Evolutionary conservation across 1,140 invertebrate genomes (phyloP).

Genomic region (Mactra quadrangularis): DNA sequence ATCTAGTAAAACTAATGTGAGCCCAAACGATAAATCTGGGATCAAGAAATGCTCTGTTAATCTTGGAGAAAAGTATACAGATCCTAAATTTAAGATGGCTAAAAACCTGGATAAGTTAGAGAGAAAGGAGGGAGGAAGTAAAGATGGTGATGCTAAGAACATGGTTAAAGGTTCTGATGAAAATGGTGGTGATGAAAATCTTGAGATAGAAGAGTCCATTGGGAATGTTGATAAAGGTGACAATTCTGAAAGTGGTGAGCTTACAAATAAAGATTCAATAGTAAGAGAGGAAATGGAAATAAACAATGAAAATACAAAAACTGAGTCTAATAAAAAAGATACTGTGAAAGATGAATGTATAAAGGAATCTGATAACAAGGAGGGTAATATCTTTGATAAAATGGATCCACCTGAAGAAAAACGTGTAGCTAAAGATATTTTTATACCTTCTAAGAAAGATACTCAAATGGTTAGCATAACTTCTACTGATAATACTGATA

Average conservation of each 20-base stretch:
- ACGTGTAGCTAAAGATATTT: neutral
- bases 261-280: neutral
- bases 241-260: neutral
- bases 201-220: neutral
- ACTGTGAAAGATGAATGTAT: neutral
- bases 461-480: slow-evolving; percentile 38
- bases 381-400: slow-evolving; percentile 51
- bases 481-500: slow-evolving; percentile 50
- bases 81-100: neutral
- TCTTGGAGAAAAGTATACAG: slow-evolving; percentile 48
- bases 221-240: neutral
- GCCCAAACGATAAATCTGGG: slow-evolving; percentile 16
- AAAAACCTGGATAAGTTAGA: neutral
- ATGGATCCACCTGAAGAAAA: neutral
- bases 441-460: neutral
- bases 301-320: neutral
- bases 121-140: neutral
- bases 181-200: neutral
- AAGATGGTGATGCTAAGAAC: neutral
- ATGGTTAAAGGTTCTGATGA: neutral
- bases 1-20: neutral
- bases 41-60: slow-evolving; percentile 58
- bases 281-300: slow-evolving; percentile 1
- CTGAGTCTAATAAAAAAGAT: neutral
- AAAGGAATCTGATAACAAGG: neutral